A percentile compares a stretch with the other conserved stretches of the same genome.
Evolutionary conservation across 2,888 invertebrate genomes (phyloP).

Genomic region (Stictocephala bisonia): DNA sequence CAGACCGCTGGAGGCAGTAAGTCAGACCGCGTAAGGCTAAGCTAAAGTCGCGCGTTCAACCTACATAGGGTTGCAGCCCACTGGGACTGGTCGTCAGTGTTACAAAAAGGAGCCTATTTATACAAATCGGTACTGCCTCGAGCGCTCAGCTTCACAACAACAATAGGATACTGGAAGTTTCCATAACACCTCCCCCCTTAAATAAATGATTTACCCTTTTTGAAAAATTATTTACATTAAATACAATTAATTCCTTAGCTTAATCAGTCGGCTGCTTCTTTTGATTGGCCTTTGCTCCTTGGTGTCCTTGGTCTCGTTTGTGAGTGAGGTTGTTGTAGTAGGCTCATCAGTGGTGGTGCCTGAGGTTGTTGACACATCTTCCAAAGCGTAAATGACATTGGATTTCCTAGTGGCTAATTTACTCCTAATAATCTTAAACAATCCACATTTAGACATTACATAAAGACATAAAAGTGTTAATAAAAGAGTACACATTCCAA

Average conservation of each 20-base stretch:
- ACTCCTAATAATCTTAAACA: not conserved
- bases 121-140: not conserved
- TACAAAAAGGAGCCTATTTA: not conserved
- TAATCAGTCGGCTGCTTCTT: not conserved
- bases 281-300: not conserved
- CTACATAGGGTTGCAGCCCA: too few relatives aligned
- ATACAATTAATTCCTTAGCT: not conserved
- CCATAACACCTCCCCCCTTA: slow-evolving; percentile 1
- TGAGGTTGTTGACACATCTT: slow-evolving; percentile 1
- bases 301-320: not conserved
- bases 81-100: not conserved
- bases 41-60: too few relatives aligned
- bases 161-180: not conserved
- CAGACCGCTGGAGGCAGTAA: too few relatives aligned
- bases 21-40: too few relatives aligned
- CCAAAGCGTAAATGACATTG: slow-evolving; percentile 1
- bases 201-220: not conserved
- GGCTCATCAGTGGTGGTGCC: not conserved
- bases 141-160: slow-evolving; percentile 4
- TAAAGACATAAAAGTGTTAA: not conserved
- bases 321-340: not conserved
- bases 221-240: not conserved
- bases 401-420: not conserved
- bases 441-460: not conserved
- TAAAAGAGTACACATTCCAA: not conserved